These are phyloP conservation scores for Ypsolopha sequella DNA, from an alignment of 2,888 invertebrate genomes.

Conservation along the genomic window DNA sequence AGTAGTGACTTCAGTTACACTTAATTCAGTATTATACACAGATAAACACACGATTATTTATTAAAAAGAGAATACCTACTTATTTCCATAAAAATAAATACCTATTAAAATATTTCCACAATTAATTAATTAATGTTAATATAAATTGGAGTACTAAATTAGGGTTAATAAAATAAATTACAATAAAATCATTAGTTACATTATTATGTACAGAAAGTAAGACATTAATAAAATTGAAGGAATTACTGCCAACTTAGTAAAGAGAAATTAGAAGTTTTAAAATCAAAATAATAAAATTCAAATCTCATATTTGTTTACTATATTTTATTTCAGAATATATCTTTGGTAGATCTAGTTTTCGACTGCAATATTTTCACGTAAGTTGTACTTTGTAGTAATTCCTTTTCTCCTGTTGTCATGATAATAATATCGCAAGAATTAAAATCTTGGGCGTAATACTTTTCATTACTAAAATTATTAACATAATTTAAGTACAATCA, in stretches of 20 bases:
- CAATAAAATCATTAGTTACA: conserved; percentile 21
- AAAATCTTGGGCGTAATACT: conserved; percentile 2
- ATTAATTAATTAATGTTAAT: conserved; percentile 34
- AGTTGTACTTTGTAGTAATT: conserved; percentile 5
- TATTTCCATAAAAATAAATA: conserved; percentile 58
- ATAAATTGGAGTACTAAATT: conserved; percentile 30
- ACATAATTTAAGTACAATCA: conserved; percentile 5
- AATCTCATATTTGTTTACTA: neutral
- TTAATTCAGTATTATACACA: conserved; percentile 43
- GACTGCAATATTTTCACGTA: neutral
- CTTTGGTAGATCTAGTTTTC: conserved; percentile 5
- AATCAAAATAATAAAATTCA: neutral
- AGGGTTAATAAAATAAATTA: conserved; percentile 19
- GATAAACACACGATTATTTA: conserved; percentile 42
- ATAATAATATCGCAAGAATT: conserved; percentile 1
- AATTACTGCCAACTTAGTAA: conserved; percentile 11
- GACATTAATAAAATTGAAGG: conserved; percentile 8
- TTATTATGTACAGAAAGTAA: conserved; percentile 6
- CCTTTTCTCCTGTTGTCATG: conserved; percentile 5
- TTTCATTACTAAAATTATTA: neutral
- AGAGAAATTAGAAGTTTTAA: conserved; percentile 4
- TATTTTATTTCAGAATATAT: conserved; percentile 2
- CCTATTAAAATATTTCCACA: conserved; percentile 53
- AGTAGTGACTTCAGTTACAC: conserved; percentile 40
- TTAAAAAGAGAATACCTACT: conserved; percentile 50